phyloP scores from a whole-genome alignment of 2,888 invertebrate species.

The Gymnosoma rotundatum region DNA sequence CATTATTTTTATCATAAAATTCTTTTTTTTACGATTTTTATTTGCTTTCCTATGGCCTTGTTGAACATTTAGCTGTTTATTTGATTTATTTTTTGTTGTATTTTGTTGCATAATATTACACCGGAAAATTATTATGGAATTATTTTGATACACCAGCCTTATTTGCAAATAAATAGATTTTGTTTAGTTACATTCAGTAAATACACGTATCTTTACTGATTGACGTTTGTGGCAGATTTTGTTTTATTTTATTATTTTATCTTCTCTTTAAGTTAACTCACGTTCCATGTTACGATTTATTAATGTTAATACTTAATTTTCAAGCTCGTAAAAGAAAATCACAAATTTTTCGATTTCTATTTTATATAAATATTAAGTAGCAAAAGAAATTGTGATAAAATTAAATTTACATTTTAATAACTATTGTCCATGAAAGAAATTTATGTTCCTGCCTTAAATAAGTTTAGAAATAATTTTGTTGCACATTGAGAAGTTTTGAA shows the following conservation, averaged over 20 bases:
- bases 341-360: neutral
- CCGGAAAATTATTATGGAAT: slow-evolving; percentile 21
- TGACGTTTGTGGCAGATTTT: slow-evolving; percentile 40
- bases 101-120: slow-evolving; percentile 13
- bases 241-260: neutral
- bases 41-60: neutral
- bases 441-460: neutral
- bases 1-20: slow-evolving; percentile 24
- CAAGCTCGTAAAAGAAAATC: neutral
- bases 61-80: neutral
- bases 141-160: slow-evolving; percentile 28
- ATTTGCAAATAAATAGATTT: slow-evolving; percentile 52
- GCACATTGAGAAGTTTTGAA: slow-evolving; percentile 12
- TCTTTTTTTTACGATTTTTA: neutral
- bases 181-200: slow-evolving; percentile 22
- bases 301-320: slow-evolving; percentile 21
- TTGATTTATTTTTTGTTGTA: neutral
- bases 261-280: slow-evolving; percentile 40
- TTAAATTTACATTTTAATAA: slow-evolving; percentile 53
- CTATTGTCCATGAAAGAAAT: slow-evolving; percentile 29
- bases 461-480: neutral
- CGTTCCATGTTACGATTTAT: slow-evolving; percentile 65
- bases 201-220: slow-evolving; percentile 9
- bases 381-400: too few species aligned
- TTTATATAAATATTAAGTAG: too few species aligned